Evolutionary conservation across 1,140 invertebrate genomes (phyloP), one percentile per base, ranked within the genome.

Genomic region (Pygmarrhopalites habei): DNA sequence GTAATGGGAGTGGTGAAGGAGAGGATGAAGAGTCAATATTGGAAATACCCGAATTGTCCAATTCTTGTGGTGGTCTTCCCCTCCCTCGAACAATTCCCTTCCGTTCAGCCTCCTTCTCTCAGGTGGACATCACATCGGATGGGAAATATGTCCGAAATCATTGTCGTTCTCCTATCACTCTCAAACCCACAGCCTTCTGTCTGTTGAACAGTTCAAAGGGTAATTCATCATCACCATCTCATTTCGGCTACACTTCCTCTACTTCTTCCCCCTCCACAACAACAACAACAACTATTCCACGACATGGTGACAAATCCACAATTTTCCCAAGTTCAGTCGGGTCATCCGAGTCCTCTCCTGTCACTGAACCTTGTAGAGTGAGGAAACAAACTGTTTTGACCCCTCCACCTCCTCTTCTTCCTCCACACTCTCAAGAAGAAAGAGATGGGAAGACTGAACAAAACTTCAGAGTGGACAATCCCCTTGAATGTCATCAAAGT

Each of bases 81-180:
- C 58, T 47, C 4, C 58, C 63, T 30, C 39, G 60, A 30, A 62
- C 60, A 0, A 62, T 66, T 51, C 84, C 86, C 2, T 87, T 85
- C 67, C 79, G 88, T 28, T 89, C 87, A 71, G 87, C 88, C 4
- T 90, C 88, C 12, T 90, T 90, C 71, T 88, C 88, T 0, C 88
- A 90, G 75, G 86, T 88, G 43, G 87, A 90, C 72, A 86, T 83
- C 69, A 73, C 71, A 1, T 71, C 74, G 0, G 76, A 77, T 19
- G 76, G 76, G 12, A 77, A 78, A 53, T 77, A 77, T 60, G 68
- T 73, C 17, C 63, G 73, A 23, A 70, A 58, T 61, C 65, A 62
- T 17, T n/a, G n/a, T n/a, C 44, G 55, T 15, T 70, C 64, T 21
- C 59, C 62, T 0, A 69, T 68, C 2, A 70, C 62, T 1, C 64